These are phyloP conservation scores for Calyptommatus sinebrachiatus DNA, from an alignment of 2,113 vertebrate species.

Conservation along the genomic window DNA sequence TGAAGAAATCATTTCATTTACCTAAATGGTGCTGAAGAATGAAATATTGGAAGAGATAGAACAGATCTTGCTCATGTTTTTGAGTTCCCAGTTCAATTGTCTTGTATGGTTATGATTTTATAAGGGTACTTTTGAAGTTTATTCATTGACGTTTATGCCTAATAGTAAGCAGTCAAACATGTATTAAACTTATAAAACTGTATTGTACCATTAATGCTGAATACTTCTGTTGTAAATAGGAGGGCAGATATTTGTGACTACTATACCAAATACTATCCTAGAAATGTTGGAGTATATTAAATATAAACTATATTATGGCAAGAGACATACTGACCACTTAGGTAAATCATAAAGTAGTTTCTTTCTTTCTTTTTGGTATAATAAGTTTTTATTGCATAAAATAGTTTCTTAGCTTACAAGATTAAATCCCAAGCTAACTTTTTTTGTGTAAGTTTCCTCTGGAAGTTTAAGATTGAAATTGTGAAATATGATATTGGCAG, in stretches of 20 bases:
- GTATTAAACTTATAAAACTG: neutral
- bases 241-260: neutral
- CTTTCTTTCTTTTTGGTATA: too few relatives aligned
- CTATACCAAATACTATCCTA: neutral
- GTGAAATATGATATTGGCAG: neutral
- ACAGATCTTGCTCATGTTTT: neutral
- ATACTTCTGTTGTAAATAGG: neutral
- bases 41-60: neutral
- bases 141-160: neutral
- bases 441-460: neutral
- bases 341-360: fast-evolving
- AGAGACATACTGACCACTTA: neutral
- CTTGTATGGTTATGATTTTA: neutral
- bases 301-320: neutral
- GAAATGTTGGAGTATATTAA: neutral
- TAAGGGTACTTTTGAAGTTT: too few relatives aligned
- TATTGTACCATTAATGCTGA: neutral
- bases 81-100: neutral
- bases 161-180: neutral
- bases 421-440: neutral
- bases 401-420: conserved; percentile 7
- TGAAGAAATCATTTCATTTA: neutral
- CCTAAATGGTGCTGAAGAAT: neutral
- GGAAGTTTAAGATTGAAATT: neutral
- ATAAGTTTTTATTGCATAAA: too few relatives aligned